Base-by-base conservation (phyloP, 2,797 vertebrate genomes). In the Intellagama lesueurii region DNA sequence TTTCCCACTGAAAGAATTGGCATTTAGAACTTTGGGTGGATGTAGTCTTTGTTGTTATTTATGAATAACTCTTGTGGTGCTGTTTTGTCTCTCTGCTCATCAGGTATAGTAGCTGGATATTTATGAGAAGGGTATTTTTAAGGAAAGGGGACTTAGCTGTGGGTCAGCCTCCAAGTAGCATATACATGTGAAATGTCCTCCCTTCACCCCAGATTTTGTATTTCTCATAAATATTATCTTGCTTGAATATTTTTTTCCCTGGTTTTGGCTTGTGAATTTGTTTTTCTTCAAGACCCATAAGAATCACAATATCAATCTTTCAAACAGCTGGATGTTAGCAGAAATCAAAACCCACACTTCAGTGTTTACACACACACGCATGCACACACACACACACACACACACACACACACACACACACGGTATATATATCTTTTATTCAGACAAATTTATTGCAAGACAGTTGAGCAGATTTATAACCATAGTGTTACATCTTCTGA, bases 251-350 rank as follows among this genome's bases (percentile, higher is more conserved):
- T 22, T 26, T 77, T 79, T 86, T 81, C 86, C 17, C 89, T 84
- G 8, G 81, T 91, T 30, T 88, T 90, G 49, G 56, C 35, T 70
- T 91, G 72, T 89, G 76, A 56, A 79, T 88, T 68, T 87, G 90
- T 7, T 68, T 85, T 94, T 90, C 66, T 84, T 75, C 12, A 86
- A 80, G 44, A 56, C 77, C 76, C 32, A 28, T 85, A 76, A 79
- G 77, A 85, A n/a, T 17, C 52, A 75, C 66, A 73, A 0, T 64
- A 35, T n/a, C 70, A 44, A 44, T 88, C 87, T 83, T 77, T 56
- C 49, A 16, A 28, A 49, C 9, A 79, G 28, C 14, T 35, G 73
- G 32, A 60, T 44, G 11, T 40, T n/a, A 76, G 32, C 72, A 30
- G 52, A 84, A 84, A 79, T 19, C n/a, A 32, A 19, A 70, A 14